These are phyloP conservation scores for Numenius phaeopus DNA, from an alignment of 2,797 vertebrate genomes.

Conservation along the genomic window DNA sequence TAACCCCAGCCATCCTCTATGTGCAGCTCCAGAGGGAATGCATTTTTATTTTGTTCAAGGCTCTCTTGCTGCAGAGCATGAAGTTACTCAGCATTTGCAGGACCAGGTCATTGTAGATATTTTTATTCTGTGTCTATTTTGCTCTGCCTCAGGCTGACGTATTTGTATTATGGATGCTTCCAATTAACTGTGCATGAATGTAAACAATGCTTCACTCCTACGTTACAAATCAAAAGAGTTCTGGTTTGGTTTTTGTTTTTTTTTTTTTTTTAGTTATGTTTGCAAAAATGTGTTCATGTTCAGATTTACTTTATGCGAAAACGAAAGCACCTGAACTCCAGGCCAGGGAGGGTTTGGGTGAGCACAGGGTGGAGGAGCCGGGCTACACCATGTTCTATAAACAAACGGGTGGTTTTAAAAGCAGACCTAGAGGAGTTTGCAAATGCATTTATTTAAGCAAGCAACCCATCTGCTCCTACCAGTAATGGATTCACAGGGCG, in stretches of 20 bases:
- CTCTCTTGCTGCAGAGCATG: not conserved
- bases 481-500: not conserved
- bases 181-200: not conserved
- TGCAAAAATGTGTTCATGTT: not conserved
- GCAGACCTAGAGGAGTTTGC: slow-evolving; percentile 32
- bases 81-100: slow-evolving; percentile 19
- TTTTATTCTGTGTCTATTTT: slow-evolving; percentile 34
- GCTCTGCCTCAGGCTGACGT: not conserved
- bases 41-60: not conserved
- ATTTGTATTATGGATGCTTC: not conserved
- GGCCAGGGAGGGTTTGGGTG: not conserved
- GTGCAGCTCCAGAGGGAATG: not conserved
- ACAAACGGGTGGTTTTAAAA: slow-evolving; percentile 1
- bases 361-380: not conserved
- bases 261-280: not conserved
- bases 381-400: not conserved
- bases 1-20: not conserved
- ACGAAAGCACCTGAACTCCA: not conserved
- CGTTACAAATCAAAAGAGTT: not conserved
- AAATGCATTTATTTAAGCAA: slow-evolving; percentile 42
- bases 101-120: not conserved
- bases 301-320: not conserved
- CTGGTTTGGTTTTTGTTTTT: no score
- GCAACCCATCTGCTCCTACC: slow-evolving; percentile 21
- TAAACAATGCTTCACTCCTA: not conserved